Evolutionary conservation across 2,113 vertebrate genomes (phyloP).

Genomic region (Mus musculus): GRCm39 chr15:10542501-10543000

Average conservation of each 20-base stretch:
- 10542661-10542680: neutral
- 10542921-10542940: neutral
- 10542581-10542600: neutral
- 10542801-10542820: neutral
- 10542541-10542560: neutral
- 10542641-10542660: neutral
- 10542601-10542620: neutral
- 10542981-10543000: neutral
- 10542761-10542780: neutral
- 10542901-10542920: neutral
- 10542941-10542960: neutral
- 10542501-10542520: no score
- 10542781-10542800: neutral
- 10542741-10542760: neutral
- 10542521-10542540: neutral
- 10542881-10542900: neutral
- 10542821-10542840: neutral
- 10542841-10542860: neutral
- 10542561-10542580: neutral
- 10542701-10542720: neutral
- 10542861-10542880: neutral
- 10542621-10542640: neutral
- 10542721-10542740: neutral
- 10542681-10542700: neutral
- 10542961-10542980: neutral